Evolutionary conservation across 2,113 vertebrate species (phyloP).

Genomic region (Irena cyanogastra): DNA sequence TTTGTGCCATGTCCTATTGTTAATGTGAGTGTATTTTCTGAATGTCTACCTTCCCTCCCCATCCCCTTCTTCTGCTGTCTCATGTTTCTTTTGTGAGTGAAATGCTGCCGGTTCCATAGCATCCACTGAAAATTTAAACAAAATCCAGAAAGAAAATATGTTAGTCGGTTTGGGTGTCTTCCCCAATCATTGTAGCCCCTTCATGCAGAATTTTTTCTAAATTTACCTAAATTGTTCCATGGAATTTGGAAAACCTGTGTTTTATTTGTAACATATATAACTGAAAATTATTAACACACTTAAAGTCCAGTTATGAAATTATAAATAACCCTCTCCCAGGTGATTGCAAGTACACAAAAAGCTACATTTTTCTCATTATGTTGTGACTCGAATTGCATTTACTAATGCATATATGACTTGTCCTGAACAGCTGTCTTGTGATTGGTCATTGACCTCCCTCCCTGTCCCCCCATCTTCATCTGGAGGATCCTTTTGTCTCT

Average conservation of each 20-base stretch:
- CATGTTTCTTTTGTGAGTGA: background rate
- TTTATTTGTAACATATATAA: background rate
- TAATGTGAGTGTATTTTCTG: background rate
- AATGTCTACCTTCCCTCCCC: too few species aligned
- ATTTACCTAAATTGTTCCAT: background rate
- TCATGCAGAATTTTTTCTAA: background rate
- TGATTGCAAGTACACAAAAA: background rate
- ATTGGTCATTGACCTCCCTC: background rate
- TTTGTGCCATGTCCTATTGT: background rate
- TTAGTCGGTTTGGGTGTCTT: background rate
- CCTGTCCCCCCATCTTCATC: background rate
- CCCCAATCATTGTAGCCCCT: background rate
- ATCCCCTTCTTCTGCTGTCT: background rate
- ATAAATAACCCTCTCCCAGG: background rate
- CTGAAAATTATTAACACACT: background rate
- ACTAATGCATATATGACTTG: background rate
- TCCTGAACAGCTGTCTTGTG: background rate
- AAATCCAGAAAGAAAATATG: background rate
- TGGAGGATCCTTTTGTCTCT: background rate
- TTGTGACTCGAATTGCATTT: background rate
- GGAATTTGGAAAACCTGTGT: background rate
- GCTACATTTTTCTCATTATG: background rate
- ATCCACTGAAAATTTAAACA: background rate
- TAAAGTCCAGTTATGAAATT: background rate
- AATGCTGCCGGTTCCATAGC: background rate